phyloP scores from a whole-genome alignment of 2,113 vertebrate genomes.

The Microtus oregoni region DNA sequence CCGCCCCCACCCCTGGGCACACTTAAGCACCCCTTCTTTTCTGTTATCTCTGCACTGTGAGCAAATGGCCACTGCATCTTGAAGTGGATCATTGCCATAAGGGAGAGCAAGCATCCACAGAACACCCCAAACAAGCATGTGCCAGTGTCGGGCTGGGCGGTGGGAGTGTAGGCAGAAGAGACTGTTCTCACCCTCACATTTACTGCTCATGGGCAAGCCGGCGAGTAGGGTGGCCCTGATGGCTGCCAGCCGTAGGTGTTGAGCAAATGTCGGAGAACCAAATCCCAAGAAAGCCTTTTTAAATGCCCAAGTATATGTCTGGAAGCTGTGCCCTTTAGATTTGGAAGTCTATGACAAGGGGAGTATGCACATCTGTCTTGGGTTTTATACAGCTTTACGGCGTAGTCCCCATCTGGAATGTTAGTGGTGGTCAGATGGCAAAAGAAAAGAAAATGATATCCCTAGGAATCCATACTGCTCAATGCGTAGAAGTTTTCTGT shows the following conservation, averaged over 20 bases:
- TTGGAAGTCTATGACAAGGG: background rate
- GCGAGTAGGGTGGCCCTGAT: fast-evolving
- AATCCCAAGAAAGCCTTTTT: background rate
- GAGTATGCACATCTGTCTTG: background rate
- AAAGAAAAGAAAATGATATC: constrained; percentile 31
- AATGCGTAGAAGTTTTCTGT: background rate
- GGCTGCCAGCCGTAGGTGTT: background rate
- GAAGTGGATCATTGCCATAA: background rate
- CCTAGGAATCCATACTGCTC: background rate
- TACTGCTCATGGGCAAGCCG: background rate
- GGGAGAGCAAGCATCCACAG: background rate
- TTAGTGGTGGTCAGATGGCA: background rate
- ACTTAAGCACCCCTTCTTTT: background rate
- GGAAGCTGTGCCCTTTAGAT: background rate
- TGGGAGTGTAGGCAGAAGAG: background rate
- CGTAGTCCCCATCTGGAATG: background rate
- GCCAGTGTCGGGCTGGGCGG: background rate
- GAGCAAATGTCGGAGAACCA: background rate
- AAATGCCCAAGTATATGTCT: background rate
- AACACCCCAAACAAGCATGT: fast-evolving
- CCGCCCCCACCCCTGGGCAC: background rate
- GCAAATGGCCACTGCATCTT: background rate
- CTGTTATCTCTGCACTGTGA: background rate
- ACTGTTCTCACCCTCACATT: too few relatives aligned
- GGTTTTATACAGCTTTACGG: background rate